phyloP scores from a whole-genome alignment of 2,797 vertebrate genomes.

The Trematomus bernacchii region DNA sequence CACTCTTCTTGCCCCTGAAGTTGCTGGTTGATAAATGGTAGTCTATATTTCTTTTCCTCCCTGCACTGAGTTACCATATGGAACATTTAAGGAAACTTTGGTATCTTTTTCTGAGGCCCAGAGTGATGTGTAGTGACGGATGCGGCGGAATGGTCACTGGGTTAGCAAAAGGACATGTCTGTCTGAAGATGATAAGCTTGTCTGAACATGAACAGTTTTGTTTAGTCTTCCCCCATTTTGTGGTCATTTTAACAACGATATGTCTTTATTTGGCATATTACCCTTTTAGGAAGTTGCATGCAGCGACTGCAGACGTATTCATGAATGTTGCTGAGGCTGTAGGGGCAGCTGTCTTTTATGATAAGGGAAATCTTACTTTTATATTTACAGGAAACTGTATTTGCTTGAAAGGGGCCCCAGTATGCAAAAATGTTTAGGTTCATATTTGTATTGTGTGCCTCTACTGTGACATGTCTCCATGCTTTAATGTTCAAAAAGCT shows the following conservation, averaged over 20 bases:
- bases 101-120: not conserved
- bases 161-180: conserved; percentile 39
- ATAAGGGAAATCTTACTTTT: not conserved
- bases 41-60: no score
- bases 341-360: not conserved
- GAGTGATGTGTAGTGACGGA: not conserved
- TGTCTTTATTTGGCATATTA: not conserved
- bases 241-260: not conserved
- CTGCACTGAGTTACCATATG: no score
- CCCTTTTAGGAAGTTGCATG: not conserved
- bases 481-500: no score
- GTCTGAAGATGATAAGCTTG: conserved; percentile 55
- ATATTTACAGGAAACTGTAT: not conserved
- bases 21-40: not conserved
- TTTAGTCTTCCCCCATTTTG: not conserved
- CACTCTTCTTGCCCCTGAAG: not conserved
- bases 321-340: not conserved
- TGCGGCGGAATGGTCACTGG: not conserved
- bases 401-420: not conserved
- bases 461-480: no score
- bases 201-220: conserved; percentile 9
- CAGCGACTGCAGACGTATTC: no score
- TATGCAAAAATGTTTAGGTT: no score
- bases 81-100: not conserved
- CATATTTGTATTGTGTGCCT: no score